These are phyloP conservation scores for Acarapis woodi DNA, from an alignment of 1,140 invertebrate species.

Conservation along the genomic window DNA sequence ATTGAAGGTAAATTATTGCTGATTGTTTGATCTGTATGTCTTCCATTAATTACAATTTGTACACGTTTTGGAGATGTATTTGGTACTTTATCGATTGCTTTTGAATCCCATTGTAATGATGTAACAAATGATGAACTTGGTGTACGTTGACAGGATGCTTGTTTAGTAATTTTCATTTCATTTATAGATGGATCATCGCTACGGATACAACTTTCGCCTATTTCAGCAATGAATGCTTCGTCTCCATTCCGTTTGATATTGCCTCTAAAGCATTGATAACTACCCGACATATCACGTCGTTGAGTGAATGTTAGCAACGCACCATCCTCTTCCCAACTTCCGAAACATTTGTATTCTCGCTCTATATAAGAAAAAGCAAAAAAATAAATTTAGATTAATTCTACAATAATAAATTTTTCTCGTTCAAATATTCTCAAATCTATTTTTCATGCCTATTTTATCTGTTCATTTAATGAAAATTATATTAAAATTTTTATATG, in stretches of 20 bases:
- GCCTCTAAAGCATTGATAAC: slow-evolving; percentile 36
- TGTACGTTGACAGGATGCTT: slow-evolving; percentile 16
- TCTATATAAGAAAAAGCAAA: slow-evolving; percentile 19
- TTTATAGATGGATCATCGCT: slow-evolving; percentile 27
- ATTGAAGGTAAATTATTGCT: neutral
- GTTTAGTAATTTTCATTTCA: slow-evolving; percentile 32
- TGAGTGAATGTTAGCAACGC: slow-evolving; percentile 36
- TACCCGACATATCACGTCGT: slow-evolving; percentile 28
- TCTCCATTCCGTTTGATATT: slow-evolving; percentile 29
- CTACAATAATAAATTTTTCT: neutral
- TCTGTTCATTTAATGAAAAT: neutral
- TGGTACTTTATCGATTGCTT: no score
- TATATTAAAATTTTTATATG: neutral
- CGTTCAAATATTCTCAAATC: no score
- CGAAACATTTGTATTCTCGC: slow-evolving; percentile 33
- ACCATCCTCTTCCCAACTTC: slow-evolving; percentile 34
- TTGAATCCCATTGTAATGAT: neutral
- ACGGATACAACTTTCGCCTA: slow-evolving; percentile 33
- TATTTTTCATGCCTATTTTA: neutral
- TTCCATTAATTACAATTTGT: no score
- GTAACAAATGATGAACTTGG: neutral
- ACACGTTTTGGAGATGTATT: no score
- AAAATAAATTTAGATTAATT: neutral
- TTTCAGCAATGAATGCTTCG: slow-evolving; percentile 32
- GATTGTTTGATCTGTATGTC: no score